phyloP scores from a whole-genome alignment of 2,113 vertebrate species.

The Megaceryle maxima region DNA sequence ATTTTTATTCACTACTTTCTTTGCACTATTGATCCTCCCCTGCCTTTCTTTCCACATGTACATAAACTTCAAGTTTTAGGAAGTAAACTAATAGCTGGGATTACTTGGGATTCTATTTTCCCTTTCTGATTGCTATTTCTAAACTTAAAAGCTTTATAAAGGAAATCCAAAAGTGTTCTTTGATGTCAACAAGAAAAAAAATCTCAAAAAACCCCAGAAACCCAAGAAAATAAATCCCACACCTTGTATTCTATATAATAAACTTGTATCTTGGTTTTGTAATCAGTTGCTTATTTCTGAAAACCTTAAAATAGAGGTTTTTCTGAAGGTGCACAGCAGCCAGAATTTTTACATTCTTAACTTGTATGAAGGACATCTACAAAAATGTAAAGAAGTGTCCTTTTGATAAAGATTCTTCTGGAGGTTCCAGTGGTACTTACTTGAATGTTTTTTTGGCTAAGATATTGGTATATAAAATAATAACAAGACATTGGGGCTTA shows the following conservation, averaged over 20 bases:
- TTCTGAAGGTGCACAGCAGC: not conserved
- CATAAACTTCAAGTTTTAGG: not conserved
- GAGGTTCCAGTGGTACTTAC: not conserved
- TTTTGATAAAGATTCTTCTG: not conserved
- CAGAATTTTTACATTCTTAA: not conserved
- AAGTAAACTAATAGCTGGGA: not conserved
- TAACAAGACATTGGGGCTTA: not conserved
- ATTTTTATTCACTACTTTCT: not conserved
- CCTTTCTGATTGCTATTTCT: not conserved
- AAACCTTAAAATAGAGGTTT: not conserved
- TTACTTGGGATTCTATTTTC: not conserved
- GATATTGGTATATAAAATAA: not conserved
- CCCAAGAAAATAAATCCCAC: fast-evolving
- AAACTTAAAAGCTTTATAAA: not conserved
- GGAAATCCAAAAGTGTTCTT: not conserved
- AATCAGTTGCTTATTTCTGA: not conserved
- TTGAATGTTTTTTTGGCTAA: not conserved
- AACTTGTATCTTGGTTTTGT: not conserved
- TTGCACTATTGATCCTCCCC: not conserved
- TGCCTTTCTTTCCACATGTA: not conserved
- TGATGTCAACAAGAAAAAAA: not conserved
- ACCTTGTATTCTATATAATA: not conserved
- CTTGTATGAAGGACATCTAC: not conserved
- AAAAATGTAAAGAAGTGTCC: not conserved
- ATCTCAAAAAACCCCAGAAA: not conserved